Percentiles rank a stretch among this genome's conserved stretches.
Evolutionary conservation across 2,797 vertebrate genomes (phyloP).

Genomic region (Anomalospiza imberbis): DNA sequence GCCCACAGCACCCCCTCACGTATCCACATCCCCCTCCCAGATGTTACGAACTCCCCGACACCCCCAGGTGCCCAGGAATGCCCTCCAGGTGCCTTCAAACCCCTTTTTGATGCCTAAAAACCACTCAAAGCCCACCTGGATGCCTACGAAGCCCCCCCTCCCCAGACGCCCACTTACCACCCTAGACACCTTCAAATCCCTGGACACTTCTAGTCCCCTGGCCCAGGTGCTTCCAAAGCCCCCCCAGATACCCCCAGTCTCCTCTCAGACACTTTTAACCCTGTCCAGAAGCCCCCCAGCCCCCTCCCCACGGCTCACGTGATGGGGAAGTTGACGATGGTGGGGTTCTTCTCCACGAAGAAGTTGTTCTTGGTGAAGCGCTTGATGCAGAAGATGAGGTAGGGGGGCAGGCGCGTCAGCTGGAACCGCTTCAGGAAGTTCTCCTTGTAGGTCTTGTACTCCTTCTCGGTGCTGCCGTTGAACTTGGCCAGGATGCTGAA

Average conservation of each 20-base stretch:
- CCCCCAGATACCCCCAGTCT: too few species aligned
- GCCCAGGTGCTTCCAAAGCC: background rate
- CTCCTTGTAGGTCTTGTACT: constrained; percentile 99
- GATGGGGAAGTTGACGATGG: constrained; percentile 98
- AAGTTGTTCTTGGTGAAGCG: constrained; percentile 99
- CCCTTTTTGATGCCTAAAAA: background rate
- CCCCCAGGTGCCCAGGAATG: fast-evolving
- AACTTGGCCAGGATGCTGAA: constrained; percentile 97
- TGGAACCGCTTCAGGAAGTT: constrained; percentile 97
- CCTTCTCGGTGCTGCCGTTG: constrained; percentile 94
- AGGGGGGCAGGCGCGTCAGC: constrained; percentile 92
- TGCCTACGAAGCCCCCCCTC: too few species aligned
- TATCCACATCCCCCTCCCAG: background rate
- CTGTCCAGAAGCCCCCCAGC: background rate
- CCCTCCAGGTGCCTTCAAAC: too few species aligned
- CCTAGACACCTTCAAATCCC: background rate
- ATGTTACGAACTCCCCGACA: fast-evolving
- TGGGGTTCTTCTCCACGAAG: constrained; percentile 99
- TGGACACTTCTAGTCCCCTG: background rate
- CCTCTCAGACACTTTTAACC: too few species aligned
- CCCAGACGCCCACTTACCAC: too few species aligned
- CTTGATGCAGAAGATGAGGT: constrained; percentile 98
- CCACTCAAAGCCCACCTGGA: background rate
- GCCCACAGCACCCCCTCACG: too few species aligned
- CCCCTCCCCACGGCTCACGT: constrained; percentile 78